Conservation (phyloP, 1,140 invertebrate genomes). For the Drosophila ironensis region DNA sequence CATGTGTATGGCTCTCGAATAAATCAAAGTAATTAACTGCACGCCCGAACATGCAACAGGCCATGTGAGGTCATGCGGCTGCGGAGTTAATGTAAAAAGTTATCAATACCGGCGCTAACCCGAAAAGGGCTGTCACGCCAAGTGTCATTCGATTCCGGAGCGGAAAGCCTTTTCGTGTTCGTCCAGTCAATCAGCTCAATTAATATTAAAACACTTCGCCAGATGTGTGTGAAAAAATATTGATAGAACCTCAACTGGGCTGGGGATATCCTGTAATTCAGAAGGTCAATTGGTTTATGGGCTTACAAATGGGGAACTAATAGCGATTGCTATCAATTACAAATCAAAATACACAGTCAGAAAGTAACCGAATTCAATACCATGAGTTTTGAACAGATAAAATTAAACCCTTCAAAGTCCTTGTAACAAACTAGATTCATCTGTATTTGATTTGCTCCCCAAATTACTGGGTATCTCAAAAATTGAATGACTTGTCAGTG, state of each 20-base stretch:
- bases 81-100: constrained; percentile 16
- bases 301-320: too few relatives aligned
- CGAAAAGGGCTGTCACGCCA: constrained; percentile 15
- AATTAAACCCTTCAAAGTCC: too few relatives aligned
- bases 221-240: not conserved
- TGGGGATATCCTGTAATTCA: too few relatives aligned
- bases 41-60: constrained; percentile 59
- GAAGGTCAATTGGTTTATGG: too few relatives aligned
- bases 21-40: constrained; percentile 78
- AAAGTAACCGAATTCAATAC: too few relatives aligned
- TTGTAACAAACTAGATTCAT: too few relatives aligned
- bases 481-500: not conserved
- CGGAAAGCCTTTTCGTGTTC: constrained; percentile 31
- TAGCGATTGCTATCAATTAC: too few relatives aligned
- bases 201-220: constrained; percentile 25
- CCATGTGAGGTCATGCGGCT: constrained; percentile 51
- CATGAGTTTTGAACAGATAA: too few relatives aligned
- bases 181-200: constrained; percentile 35
- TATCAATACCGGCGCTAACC: constrained; percentile 27
- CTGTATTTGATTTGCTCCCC: not conserved
- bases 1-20: constrained; percentile 60
- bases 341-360: too few relatives aligned
- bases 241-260: not conserved
- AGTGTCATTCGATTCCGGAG: not conserved
- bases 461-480: not conserved